phyloP scores from a whole-genome alignment of 2,113 vertebrate species.

The Drymodes brunneopygia region DNA sequence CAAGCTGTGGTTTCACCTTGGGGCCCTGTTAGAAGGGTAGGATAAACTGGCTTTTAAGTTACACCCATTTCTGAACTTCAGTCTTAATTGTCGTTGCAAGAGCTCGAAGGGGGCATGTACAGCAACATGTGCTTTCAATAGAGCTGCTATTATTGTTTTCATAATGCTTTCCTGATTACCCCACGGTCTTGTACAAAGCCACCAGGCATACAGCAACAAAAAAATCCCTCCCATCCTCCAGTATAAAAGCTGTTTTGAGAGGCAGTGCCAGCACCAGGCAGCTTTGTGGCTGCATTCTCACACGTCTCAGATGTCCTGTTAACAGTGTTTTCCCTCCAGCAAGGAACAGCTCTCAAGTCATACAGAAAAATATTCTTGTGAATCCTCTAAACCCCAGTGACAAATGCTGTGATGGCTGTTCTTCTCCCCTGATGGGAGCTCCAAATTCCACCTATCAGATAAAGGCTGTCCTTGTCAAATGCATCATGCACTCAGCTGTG shows the following conservation, averaged over 20 bases:
- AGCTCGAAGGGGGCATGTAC: background rate
- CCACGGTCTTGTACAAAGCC: background rate
- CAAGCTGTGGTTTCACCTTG: background rate
- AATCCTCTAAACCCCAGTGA: background rate
- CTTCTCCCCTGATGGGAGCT: background rate
- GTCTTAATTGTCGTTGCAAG: background rate
- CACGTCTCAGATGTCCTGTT: background rate
- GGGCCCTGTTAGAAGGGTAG: background rate
- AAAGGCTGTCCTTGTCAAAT: background rate
- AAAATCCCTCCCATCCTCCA: background rate
- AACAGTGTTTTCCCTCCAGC: background rate
- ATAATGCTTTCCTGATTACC: background rate
- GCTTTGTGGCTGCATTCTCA: background rate
- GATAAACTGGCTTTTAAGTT: background rate
- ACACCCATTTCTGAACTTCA: background rate
- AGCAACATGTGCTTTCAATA: conserved; percentile 4
- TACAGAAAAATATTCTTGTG: background rate
- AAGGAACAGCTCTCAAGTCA: background rate
- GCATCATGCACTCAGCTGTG: background rate
- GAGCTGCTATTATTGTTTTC: conserved; percentile 11
- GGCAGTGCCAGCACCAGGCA: background rate
- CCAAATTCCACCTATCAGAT: background rate
- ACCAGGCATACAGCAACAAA: background rate
- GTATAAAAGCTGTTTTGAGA: background rate
- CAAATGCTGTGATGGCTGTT: background rate